Conservation (phyloP, 1,140 invertebrate species). For the Papilio xuthus region DNA sequence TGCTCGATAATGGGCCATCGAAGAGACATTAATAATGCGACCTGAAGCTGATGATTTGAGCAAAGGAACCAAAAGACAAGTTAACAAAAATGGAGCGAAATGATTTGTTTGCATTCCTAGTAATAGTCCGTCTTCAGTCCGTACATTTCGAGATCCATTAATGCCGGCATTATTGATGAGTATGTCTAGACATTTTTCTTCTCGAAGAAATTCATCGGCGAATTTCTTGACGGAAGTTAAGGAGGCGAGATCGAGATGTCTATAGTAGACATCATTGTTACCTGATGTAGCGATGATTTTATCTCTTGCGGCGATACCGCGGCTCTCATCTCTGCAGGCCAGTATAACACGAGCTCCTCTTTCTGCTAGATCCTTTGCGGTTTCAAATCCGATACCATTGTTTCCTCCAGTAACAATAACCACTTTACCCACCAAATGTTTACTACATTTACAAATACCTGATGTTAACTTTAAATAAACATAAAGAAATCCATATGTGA, state of each 20-base stretch:
- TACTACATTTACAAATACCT: conserved; percentile 48
- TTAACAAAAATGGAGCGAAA: conserved; percentile 92
- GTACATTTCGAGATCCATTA: conserved; percentile 55
- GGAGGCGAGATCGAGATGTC: conserved; percentile 88
- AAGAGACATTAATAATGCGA: conserved; percentile 92
- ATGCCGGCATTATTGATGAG: conserved; percentile 91
- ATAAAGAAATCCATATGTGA: neutral
- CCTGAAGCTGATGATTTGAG: conserved; percentile 89
- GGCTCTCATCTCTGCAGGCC: conserved; percentile 46
- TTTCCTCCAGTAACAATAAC: conserved; percentile 51
- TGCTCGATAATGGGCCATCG: conserved; percentile 86
- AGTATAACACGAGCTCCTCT: conserved; percentile 51
- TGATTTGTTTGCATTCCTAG: conserved; percentile 93
- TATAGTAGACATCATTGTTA: conserved; percentile 74
- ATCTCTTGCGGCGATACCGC: conserved; percentile 19
- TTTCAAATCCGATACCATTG: conserved; percentile 52
- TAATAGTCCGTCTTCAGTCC: conserved; percentile 89
- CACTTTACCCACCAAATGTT: conserved; percentile 45
- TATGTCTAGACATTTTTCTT: conserved; percentile 88
- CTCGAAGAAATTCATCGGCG: conserved; percentile 83
- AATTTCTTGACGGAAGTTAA: conserved; percentile 89
- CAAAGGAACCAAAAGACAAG: conserved; percentile 85
- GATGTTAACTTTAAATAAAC: conserved; percentile 5
- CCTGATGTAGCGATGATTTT: conserved; percentile 56
- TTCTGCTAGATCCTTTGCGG: conserved; percentile 47